phyloP scores from a whole-genome alignment of 2,113 vertebrate genomes.

The Puffinus mauretanicus region DNA sequence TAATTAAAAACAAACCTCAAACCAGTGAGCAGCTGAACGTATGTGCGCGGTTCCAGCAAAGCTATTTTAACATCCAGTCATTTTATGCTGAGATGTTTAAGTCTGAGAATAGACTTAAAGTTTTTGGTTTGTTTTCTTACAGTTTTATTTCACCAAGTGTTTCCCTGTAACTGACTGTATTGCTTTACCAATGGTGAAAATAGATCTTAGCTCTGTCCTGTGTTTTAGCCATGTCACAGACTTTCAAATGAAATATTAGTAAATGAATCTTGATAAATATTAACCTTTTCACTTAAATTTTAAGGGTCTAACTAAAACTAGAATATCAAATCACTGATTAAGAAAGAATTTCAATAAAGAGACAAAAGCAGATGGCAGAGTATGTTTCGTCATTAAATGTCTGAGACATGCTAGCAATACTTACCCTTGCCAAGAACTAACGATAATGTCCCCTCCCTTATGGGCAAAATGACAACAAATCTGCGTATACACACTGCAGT shows the following conservation, averaged over 20 bases:
- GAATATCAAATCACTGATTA: background rate
- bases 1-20: constrained; percentile 5
- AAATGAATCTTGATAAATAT: background rate
- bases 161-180: background rate
- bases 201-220: background rate
- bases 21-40: background rate
- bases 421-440: background rate
- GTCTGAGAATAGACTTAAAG: background rate
- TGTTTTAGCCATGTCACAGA: background rate
- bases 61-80: background rate
- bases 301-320: background rate
- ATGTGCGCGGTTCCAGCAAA: background rate
- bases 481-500: fast-evolving
- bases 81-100: background rate
- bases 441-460: background rate
- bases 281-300: background rate
- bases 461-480: background rate
- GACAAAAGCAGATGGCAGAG: background rate
- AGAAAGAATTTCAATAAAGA: background rate
- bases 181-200: background rate
- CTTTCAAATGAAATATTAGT: background rate
- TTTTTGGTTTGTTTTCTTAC: background rate
- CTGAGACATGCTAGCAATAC: background rate
- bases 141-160: background rate
- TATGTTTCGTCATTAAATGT: background rate